Evolutionary conservation across 2,797 vertebrate genomes (phyloP), one percentile per base, ranked within the genome.

Genomic region (Phataginus tricuspis): DNA sequence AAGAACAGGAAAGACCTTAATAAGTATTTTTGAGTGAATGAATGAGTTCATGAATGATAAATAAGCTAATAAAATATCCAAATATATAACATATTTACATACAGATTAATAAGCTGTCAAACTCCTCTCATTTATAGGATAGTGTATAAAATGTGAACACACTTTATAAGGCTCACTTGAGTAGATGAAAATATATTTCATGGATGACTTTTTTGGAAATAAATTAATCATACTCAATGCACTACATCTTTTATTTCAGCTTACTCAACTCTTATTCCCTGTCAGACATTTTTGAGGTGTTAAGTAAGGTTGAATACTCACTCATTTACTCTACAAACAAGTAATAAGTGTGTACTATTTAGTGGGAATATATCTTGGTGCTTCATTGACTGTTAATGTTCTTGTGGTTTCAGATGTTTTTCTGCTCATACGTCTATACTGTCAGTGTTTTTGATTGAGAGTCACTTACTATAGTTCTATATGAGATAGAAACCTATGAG

Each of bases 11-110:
- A 91, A 51, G 14, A 31, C 4, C 4, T 71, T 91, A 66, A 31
- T 77, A 72, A 45, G 61, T 84, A 89, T 31, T 83, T 90, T 95
- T 68, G 21, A 66, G 31, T 94, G 74, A 86, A 94, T 71, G 29
- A 75, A 74, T 93, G 19, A 68, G 68, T 42, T 64, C 25, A 45
- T 19, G 4, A 84, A 9, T 84, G 25, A 42, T 34, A 87, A 55
- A 64, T 71, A 68, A 84, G 57, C 13, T 93, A 66, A 49, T 78
- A 83, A 63, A 95, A 85, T 91, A 15, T 63, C 9, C 39, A 88
- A 63, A 45, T 75, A 68, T 66, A 25, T 19, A 77, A 66, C 31
- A 9, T 45, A 68, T 23, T 29, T 59, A 53, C n/a, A 27, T 75
- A 29, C 12, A 86, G 15, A 82, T 49, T 77, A 8, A 19, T 34